Percentiles rank a stretch among this genome's conserved stretches.
phyloP scores from a whole-genome alignment of 2,888 invertebrate species.

The Drosophila peninsularis region DNA sequence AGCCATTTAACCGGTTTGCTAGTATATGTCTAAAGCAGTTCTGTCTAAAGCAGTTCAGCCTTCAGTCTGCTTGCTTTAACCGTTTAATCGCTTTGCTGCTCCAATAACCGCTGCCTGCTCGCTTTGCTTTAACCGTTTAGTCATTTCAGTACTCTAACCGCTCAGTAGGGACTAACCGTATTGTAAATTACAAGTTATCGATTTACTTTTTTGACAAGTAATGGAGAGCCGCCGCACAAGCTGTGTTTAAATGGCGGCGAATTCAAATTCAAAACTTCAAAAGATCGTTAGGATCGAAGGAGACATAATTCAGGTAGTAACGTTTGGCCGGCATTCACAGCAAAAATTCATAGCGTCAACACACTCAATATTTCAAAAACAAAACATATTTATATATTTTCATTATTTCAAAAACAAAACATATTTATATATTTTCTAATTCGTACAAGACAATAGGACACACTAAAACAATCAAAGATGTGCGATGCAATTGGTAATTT shows the following conservation, averaged over 20 bases:
- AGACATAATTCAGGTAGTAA: background rate
- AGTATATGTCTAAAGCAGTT: too few relatives aligned
- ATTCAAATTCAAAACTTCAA: background rate
- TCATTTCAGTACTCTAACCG: background rate
- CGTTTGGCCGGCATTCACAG: slow-evolving; percentile 5
- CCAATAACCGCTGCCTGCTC: background rate
- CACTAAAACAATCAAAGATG: slow-evolving; percentile 23
- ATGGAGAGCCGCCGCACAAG: background rate
- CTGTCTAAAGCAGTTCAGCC: too few relatives aligned
- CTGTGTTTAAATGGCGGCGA: background rate
- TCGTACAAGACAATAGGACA: slow-evolving; percentile 19
- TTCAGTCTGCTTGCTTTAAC: too few relatives aligned
- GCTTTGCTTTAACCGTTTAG: too few relatives aligned
- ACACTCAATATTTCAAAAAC: slow-evolving; percentile 23
- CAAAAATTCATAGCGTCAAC: slow-evolving; percentile 33
- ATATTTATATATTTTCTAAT: slow-evolving; percentile 24
- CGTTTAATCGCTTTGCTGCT: too few relatives aligned
- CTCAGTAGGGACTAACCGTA: background rate
- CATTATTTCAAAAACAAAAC: slow-evolving; percentile 13
- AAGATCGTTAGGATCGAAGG: background rate
- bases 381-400: too few relatives aligned
- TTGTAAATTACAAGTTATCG: background rate
- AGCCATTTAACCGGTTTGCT: background rate
- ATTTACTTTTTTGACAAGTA: background rate
- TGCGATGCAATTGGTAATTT: slow-evolving; percentile 28